Conservation (phyloP, 2,888 invertebrate species). For the Lepas anatifera region DNA sequence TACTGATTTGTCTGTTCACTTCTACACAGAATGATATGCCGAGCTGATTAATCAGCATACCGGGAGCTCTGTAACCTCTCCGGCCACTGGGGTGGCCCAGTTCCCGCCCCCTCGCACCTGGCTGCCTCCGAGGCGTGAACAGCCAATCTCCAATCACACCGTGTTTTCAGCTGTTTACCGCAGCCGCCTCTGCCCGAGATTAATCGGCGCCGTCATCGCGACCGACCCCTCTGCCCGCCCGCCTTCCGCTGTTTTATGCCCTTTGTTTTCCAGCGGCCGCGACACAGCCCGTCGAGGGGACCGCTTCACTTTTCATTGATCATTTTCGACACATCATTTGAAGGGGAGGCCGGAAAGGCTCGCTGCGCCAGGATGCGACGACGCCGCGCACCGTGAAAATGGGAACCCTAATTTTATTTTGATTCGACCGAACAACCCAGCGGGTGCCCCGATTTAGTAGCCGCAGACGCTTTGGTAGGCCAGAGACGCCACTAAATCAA, state of each 20-base stretch:
- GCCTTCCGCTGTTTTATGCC: conserved; percentile 3
- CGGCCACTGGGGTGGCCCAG: too few relatives aligned
- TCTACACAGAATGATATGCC: too few relatives aligned
- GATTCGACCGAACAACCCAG: background rate
- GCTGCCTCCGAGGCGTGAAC: background rate
- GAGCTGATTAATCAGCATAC: too few relatives aligned
- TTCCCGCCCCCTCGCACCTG: too few relatives aligned
- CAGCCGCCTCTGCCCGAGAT: background rate
- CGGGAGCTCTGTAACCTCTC: too few relatives aligned
- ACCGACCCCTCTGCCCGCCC: background rate
- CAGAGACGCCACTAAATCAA: background rate
- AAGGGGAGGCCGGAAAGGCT: background rate
- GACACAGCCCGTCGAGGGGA: background rate
- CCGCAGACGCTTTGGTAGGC: background rate
- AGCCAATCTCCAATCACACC: background rate
- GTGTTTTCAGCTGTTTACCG: background rate
- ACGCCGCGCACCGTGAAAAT: background rate
- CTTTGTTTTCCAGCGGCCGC: conserved; percentile 3
- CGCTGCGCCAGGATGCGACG: background rate
- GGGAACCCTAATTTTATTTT: conserved; percentile 9
- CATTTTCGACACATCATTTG: conserved; percentile 11
- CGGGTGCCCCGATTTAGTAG: background rate
- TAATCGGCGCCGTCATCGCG: background rate
- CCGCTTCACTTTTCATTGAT: conserved; percentile 4
- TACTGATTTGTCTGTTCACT: too few relatives aligned